phyloP scores from a whole-genome alignment of 2,888 invertebrate genomes.

The Drosophila acutilabella region DNA sequence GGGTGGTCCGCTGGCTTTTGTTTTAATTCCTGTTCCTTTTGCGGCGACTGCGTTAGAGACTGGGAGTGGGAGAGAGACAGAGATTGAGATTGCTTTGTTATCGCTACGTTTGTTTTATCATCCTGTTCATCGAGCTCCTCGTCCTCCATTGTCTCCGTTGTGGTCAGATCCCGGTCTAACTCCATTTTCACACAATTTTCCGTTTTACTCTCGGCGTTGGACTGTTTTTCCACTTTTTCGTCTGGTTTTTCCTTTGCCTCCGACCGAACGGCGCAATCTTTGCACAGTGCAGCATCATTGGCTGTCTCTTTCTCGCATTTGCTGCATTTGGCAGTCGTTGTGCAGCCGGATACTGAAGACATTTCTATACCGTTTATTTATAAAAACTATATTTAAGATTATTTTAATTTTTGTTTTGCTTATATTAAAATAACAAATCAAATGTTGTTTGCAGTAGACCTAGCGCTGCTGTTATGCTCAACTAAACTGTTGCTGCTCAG shows the following conservation, averaged over 20 bases:
- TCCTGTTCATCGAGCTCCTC: conserved; percentile 34
- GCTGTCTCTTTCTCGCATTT: conserved; percentile 32
- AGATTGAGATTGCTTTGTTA: neutral
- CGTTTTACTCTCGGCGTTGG: neutral
- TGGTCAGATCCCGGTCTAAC: conserved; percentile 55
- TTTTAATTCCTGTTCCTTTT: neutral
- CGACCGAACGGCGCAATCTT: conserved; percentile 13
- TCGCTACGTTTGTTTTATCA: neutral
- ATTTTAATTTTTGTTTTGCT: neutral
- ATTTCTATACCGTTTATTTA: conserved; percentile 24
- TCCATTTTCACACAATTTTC: conserved; percentile 41
- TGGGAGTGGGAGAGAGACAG: too few relatives aligned
- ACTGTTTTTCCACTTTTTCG: neutral
- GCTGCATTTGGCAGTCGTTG: conserved; percentile 29
- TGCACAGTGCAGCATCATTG: conserved; percentile 9
- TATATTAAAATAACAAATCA: conserved; percentile 21
- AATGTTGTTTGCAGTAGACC: conserved; percentile 25
- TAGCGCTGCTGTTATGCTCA: conserved; percentile 39
- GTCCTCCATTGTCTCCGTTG: conserved; percentile 53
- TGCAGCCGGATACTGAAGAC: conserved; percentile 14
- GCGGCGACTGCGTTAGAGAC: neutral
- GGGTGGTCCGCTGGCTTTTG: neutral
- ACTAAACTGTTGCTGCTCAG: conserved; percentile 24
- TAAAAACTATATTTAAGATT: neutral
- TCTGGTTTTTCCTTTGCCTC: neutral